Evolutionary conservation across 2,888 invertebrate genomes (phyloP).

Genomic region (Tinea pellionella): DNA sequence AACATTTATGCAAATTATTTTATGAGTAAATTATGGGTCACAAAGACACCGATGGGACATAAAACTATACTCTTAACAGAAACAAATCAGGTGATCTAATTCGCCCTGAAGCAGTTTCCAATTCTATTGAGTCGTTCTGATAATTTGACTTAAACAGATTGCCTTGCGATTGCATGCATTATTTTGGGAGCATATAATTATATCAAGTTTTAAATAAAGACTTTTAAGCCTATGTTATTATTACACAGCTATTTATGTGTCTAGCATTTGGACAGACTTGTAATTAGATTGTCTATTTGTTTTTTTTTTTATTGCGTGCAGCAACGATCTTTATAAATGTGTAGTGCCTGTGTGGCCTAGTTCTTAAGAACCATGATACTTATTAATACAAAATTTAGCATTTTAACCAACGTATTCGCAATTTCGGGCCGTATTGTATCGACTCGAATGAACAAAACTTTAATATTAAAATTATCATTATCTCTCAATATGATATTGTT

Average conservation of each 20-base stretch:
- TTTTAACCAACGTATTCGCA: no score
- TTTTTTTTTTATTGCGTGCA: slow-evolving; percentile 1
- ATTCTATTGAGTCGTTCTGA: slow-evolving; percentile 13
- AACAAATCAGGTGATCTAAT: background rate
- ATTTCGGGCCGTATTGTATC: no score
- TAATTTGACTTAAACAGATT: slow-evolving; percentile 16
- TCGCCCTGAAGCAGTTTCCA: background rate
- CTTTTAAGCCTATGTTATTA: slow-evolving; percentile 6
- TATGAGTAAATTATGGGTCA: no score
- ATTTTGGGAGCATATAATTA: slow-evolving; percentile 13
- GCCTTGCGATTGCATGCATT: slow-evolving; percentile 4
- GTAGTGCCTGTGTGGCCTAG: background rate
- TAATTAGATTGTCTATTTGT: background rate
- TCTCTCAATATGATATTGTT: background rate
- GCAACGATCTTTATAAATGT: background rate
- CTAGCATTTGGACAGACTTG: background rate
- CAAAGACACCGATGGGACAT: background rate
- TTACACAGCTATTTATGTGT: slow-evolving; percentile 11
- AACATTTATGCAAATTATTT: no score
- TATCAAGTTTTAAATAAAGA: slow-evolving; percentile 12
- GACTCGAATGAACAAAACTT: background rate
- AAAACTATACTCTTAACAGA: background rate
- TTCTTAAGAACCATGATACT: background rate
- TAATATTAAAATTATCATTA: background rate
- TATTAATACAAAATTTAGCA: background rate